Evolutionary conservation across 2,113 vertebrate species (phyloP), one percentile per base, ranked within the genome.

Genomic region (Cettia cetti): DNA sequence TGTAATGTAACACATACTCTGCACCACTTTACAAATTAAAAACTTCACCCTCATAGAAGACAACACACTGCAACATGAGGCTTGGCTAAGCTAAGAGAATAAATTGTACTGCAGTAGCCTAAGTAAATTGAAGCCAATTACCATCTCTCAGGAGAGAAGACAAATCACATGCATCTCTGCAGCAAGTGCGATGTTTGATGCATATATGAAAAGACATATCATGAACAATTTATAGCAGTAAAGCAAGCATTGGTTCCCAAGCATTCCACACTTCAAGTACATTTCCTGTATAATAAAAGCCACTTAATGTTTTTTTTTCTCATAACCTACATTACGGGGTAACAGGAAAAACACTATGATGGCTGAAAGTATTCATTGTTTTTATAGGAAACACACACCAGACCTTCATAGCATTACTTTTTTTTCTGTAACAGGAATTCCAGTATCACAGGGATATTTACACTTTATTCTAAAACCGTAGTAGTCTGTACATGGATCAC

Each of bases 221-320:
- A 97, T 97, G 93, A 97, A 98, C 93, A 97, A 97, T 97, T 97
- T 92, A 97, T 95, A 95, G 78, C 88, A 87, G 82, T 91, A 94
- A 93, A 94, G 85, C 70, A 93, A 68, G 79, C 89, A 91, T 75
- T 86, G 60, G 0, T 70, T 94, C 86, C 90, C 57, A 92, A 82
- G 69, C 52, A 89, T 81, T 87, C 82, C 64, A 75, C 68, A 88
- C 71, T 95, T 88, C 63, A 95, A 96, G 78, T 77, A 94, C 81
- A 77, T 79, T 91, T 96, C 84, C 87, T 90, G 64, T 81, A 68
- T 52, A 92, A 90, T 74, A 90, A 96, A 95, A 95, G 45, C 70
- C 47, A 81, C 59, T 86, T 85, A 65, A 87, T 77, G 28, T 63
- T 90, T 68, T 77, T 72, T 72, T 75, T 76, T 24, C 70, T 86